These are phyloP conservation scores for Calameuta filiformis DNA, from an alignment of 2,888 invertebrate genomes.

Conservation along the genomic window DNA sequence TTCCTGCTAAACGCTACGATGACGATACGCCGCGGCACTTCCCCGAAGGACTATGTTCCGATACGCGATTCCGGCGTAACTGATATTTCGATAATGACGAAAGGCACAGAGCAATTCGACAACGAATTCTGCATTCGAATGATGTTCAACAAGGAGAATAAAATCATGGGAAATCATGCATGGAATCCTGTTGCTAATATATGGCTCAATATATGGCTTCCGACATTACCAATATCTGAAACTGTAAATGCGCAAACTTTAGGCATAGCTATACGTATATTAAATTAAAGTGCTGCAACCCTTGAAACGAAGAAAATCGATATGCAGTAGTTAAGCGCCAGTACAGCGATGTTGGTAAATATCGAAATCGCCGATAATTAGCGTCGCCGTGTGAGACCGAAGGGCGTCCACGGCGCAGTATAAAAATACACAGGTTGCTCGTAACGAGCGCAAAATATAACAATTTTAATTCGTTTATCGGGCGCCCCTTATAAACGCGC, in stretches of 20 bases:
- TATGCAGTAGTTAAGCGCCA: background rate
- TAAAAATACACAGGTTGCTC: background rate
- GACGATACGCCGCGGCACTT: background rate
- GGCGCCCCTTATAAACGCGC: background rate
- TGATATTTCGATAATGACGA: background rate
- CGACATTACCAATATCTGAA: background rate
- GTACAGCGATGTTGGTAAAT: background rate
- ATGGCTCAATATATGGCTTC: background rate
- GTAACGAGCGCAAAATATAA: background rate
- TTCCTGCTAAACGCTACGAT: constrained; percentile 16
- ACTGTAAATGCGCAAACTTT: background rate
- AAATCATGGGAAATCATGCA: background rate
- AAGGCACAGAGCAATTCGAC: background rate
- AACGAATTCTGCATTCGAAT: background rate
- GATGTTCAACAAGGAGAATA: background rate
- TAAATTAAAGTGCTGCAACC: background rate
- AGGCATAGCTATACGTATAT: background rate
- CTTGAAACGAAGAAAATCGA: background rate
- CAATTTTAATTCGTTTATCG: background rate
- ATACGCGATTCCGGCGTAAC: background rate
- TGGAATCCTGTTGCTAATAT: background rate
- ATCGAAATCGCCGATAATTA: background rate
- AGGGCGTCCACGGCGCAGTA: background rate
- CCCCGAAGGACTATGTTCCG: background rate
- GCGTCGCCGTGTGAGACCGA: background rate